Percentiles rank a stretch among this genome's conserved stretches.
Conservation (phyloP, 2,888 invertebrate species). For the Allacma fusca region DNA sequence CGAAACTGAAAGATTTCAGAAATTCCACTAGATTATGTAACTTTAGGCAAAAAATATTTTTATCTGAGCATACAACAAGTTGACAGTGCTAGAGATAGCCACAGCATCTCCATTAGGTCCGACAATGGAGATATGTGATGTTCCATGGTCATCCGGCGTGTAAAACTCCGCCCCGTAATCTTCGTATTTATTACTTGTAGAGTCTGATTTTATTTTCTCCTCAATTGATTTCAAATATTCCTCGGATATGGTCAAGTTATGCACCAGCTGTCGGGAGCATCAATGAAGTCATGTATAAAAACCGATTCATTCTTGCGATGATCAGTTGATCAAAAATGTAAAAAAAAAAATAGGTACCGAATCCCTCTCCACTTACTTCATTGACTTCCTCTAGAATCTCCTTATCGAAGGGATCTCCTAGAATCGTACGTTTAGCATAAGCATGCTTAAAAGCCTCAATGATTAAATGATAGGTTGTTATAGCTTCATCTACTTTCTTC, state of each 20-base stretch:
- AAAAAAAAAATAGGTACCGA: too few relatives aligned
- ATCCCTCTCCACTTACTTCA: too few relatives aligned
- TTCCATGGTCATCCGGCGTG: conserved; percentile 75
- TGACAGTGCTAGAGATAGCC: conserved; percentile 88
- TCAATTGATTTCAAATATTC: conserved; percentile 66
- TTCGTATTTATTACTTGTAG: conserved; percentile 72
- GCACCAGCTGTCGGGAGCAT: conserved; percentile 72
- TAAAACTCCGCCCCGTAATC: conserved; percentile 78
- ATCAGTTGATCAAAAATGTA: too few relatives aligned
- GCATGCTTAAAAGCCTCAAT: conserved; percentile 91
- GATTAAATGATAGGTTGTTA: conserved; percentile 79
- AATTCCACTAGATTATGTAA: too few relatives aligned
- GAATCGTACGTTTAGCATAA: conserved; percentile 80
- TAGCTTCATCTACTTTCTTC: background rate
- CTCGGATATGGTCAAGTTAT: conserved; percentile 69
- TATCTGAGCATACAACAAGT: conserved; percentile 83
- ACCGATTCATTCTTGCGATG: too few relatives aligned
- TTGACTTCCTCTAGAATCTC: too few relatives aligned
- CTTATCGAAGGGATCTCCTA: conserved; percentile 74
- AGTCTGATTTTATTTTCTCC: conserved; percentile 71
- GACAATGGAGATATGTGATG: conserved; percentile 87
- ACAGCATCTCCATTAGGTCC: conserved; percentile 89
- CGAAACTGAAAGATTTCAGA: conserved; percentile 72
- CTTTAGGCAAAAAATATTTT: too few relatives aligned
- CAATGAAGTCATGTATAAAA: too few relatives aligned